These are phyloP conservation scores for Apocrypta bakeri DNA, from an alignment of 1,140 invertebrate genomes.

Conservation along the genomic window DNA sequence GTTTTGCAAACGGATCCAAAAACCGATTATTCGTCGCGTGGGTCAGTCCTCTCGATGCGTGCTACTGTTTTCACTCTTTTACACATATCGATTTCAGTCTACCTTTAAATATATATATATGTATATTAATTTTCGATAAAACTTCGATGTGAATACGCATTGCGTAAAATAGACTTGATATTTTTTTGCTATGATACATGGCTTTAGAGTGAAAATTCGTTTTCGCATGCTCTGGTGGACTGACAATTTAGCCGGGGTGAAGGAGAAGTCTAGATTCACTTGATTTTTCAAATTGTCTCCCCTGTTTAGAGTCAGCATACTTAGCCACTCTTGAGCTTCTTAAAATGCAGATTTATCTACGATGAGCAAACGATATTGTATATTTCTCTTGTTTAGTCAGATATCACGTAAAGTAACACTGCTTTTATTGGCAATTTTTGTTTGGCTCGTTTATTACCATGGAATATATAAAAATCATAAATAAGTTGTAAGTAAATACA, in stretches of 20 bases:
- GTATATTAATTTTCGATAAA: constrained; percentile 16
- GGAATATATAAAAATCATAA: neutral
- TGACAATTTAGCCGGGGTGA: neutral
- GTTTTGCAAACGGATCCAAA: constrained; percentile 16
- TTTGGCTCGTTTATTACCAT: neutral
- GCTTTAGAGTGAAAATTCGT: constrained; percentile 4
- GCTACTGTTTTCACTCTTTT: neutral
- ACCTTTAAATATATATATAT: constrained; percentile 17
- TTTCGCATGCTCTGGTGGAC: neutral
- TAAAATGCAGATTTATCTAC: neutral
- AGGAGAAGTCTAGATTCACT: neutral
- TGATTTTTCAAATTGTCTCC: neutral
- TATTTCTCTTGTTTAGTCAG: neutral
- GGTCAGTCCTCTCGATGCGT: constrained; percentile 22
- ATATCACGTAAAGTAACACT: neutral
- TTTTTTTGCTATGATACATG: constrained; percentile 3
- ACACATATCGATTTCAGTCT: constrained; percentile 25
- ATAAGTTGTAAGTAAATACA: neutral
- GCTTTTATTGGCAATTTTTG: neutral
- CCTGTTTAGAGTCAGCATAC: neutral
- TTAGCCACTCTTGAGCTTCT: neutral
- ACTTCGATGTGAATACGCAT: neutral
- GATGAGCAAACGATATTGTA: neutral
- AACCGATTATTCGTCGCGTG: constrained; percentile 22
- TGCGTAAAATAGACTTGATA: neutral